phyloP scores from a whole-genome alignment of 35 echinoderm and acorn worm genomes.

The Strongylocentrotus purpuratus region DNA sequence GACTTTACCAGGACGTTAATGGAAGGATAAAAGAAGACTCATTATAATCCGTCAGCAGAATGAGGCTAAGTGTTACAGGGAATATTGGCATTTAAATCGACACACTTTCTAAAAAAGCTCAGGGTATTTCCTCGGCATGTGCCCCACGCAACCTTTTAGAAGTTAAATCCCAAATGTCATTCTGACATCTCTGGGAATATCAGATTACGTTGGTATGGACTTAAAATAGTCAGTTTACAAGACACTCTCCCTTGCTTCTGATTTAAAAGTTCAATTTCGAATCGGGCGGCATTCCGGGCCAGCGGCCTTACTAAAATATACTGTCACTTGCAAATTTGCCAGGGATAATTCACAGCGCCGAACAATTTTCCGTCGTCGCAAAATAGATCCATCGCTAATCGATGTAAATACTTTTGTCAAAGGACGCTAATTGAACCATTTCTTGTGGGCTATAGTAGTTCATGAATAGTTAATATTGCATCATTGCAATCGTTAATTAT shows the following conservation, averaged over 20 bases:
- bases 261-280: slow-evolving; percentile 7
- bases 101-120: background rate
- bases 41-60: no score
- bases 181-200: background rate
- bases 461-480: background rate
- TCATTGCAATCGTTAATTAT: background rate
- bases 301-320: slow-evolving; percentile 11
- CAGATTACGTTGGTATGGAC: background rate
- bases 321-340: background rate
- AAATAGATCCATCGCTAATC: background rate
- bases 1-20: background rate
- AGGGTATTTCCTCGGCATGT: background rate
- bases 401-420: background rate
- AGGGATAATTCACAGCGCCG: background rate
- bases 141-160: background rate
- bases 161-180: background rate
- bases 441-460: background rate
- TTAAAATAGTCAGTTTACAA: background rate
- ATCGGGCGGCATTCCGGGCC: background rate
- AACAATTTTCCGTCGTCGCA: background rate
- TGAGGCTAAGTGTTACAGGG: background rate
- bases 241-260: background rate
- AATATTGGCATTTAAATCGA: background rate
- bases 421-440: slow-evolving; percentile 6
- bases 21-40: background rate